A percentile compares a stretch with the other conserved stretches of the same genome.
These are phyloP conservation scores for Eulemur rubriventer DNA, from an alignment of 2,797 vertebrate species.

Conservation along the genomic window DNA sequence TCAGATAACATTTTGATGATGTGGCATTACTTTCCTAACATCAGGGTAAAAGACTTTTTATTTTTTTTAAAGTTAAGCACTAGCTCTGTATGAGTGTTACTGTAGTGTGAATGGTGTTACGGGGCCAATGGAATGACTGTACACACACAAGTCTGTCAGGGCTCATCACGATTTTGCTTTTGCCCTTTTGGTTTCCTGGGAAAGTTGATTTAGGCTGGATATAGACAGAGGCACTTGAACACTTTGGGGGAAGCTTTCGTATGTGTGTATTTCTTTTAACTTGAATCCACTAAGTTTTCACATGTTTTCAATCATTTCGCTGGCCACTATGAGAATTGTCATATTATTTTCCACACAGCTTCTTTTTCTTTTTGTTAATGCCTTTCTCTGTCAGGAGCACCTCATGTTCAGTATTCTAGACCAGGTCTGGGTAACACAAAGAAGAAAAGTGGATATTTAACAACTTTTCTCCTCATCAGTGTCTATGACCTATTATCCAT, in stretches of 20 bases:
- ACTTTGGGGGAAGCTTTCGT: background rate
- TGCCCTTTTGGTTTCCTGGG: constrained; percentile 8
- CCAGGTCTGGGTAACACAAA: background rate
- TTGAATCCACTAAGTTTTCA: constrained; percentile 33
- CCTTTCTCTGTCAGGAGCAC: background rate
- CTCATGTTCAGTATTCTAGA: background rate
- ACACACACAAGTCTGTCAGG: background rate
- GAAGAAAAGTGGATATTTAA: background rate
- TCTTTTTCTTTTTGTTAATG: constrained; percentile 44
- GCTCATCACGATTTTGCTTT: constrained; percentile 34
- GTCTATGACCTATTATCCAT: background rate
- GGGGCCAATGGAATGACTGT: constrained; percentile 22
- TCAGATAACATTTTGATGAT: constrained; percentile 42
- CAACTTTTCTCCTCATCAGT: background rate
- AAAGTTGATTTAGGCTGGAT: background rate
- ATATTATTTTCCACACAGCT: constrained; percentile 44
- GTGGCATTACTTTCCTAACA: background rate
- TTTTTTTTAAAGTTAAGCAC: constrained; percentile 68
- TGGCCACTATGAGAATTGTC: constrained; percentile 38
- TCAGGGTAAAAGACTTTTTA: background rate
- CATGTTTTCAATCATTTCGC: constrained; percentile 67
- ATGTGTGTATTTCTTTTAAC: constrained; percentile 28
- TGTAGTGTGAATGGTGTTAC: constrained; percentile 61
- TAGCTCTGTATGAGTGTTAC: constrained; percentile 47
- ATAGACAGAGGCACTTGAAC: background rate